These are phyloP conservation scores for Anaspis maculata DNA, from an alignment of 2,888 invertebrate species.

Conservation along the genomic window DNA sequence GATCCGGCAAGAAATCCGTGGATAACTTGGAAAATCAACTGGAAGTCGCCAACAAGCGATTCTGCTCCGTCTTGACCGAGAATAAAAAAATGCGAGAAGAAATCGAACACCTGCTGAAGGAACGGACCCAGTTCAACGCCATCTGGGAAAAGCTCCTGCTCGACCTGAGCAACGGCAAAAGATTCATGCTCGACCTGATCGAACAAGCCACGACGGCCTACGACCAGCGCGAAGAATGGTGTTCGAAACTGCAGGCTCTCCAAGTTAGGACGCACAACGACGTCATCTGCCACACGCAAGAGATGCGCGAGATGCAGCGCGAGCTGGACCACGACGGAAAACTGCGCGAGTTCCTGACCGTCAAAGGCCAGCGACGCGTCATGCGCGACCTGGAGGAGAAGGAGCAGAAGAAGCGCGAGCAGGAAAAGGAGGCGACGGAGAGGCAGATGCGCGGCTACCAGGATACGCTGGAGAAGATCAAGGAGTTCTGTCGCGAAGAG, in stretches of 20 bases:
- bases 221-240: constrained; percentile 77
- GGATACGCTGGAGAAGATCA: constrained; percentile 66
- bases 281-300: constrained; percentile 58
- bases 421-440: constrained; percentile 59
- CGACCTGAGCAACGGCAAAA: constrained; percentile 69
- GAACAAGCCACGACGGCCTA: constrained; percentile 84
- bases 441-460: constrained; percentile 65
- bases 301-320: constrained; percentile 81
- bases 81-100: constrained; percentile 66
- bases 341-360: constrained; percentile 66
- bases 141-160: constrained; percentile 71
- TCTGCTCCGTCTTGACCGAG: constrained; percentile 64
- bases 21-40: constrained; percentile 65
- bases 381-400: constrained; percentile 5
- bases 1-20: constrained; percentile 47
- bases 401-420: constrained; percentile 60
- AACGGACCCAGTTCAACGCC: constrained; percentile 75
- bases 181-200: constrained; percentile 74
- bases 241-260: constrained; percentile 69
- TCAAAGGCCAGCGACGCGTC: constrained; percentile 5
- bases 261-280: constrained; percentile 72
- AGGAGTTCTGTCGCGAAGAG: constrained; percentile 50
- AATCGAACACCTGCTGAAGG: constrained; percentile 74
- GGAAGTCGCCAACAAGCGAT: constrained; percentile 68
- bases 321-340: constrained; percentile 79